These are phyloP conservation scores for Cistogaster globosa DNA, from an alignment of 2,888 invertebrate genomes.

Conservation along the genomic window DNA sequence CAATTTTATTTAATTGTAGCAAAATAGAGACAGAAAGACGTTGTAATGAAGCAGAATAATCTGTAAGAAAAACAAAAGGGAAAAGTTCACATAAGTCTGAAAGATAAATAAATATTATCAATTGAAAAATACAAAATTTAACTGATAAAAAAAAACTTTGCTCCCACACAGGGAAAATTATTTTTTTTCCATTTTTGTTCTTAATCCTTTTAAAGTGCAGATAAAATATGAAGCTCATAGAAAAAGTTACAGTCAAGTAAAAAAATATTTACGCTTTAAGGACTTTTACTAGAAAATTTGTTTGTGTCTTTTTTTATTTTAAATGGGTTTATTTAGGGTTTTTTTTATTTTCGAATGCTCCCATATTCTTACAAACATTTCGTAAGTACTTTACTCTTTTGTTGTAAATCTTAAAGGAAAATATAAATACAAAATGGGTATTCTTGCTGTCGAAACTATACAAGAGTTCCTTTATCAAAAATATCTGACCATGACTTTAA, in stretches of 20 bases:
- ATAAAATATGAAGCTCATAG: neutral
- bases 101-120: constrained; percentile 21
- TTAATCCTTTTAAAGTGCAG: neutral
- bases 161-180: neutral
- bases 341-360: too few relatives aligned
- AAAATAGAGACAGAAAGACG: constrained; percentile 8
- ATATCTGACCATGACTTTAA: too few relatives aligned
- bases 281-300: too few relatives aligned
- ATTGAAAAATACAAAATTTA: neutral
- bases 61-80: constrained; percentile 26
- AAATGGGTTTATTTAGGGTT: neutral
- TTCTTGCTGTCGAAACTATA: too few relatives aligned
- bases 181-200: neutral
- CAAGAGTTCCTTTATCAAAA: too few relatives aligned
- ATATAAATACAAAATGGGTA: too few relatives aligned
- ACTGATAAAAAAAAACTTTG: neutral
- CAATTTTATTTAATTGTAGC: constrained; percentile 13
- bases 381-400: too few relatives aligned
- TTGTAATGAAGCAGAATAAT: constrained; percentile 31
- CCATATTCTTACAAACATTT: too few relatives aligned
- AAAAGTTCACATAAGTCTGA: constrained; percentile 10
- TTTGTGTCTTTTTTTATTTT: neutral
- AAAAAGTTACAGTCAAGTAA: neutral
- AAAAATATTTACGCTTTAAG: neutral
- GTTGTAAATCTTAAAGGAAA: too few relatives aligned